A percentile compares a stretch with the other conserved stretches of the same genome.
Conservation (phyloP, 2,113 vertebrate genomes). For the Nycticorax nycticorax region DNA sequence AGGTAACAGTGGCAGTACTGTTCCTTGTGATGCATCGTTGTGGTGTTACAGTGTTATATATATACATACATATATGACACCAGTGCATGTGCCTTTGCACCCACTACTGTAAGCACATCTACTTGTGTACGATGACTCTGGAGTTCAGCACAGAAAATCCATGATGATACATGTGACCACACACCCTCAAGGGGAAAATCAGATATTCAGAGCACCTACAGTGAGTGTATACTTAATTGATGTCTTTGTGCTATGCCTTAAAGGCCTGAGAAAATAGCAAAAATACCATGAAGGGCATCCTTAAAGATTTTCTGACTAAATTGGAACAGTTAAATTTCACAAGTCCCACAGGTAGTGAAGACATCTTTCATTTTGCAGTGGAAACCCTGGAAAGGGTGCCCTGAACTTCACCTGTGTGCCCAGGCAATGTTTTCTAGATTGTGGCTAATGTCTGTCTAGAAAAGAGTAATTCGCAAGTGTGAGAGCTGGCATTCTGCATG, state of each 20-base stretch:
- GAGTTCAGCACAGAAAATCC: neutral
- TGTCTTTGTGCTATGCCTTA: neutral
- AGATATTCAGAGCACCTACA: neutral
- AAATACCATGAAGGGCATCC: neutral
- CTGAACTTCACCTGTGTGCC: neutral
- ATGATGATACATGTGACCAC: fast-evolving
- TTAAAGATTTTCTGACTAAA: neutral
- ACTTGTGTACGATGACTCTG: neutral
- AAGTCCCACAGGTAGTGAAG: fast-evolving
- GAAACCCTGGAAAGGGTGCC: neutral
- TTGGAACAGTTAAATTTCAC: neutral
- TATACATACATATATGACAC: neutral
- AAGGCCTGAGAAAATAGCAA: neutral
- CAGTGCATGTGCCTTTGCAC: neutral
- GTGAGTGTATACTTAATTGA: neutral
- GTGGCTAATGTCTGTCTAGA: neutral
- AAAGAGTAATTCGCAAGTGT: neutral
- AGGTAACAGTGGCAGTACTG: neutral
- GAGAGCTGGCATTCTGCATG: neutral
- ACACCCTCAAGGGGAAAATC: neutral
- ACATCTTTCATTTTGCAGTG: neutral
- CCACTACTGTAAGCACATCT: neutral
- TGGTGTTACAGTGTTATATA: too few relatives aligned
- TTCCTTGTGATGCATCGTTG: neutral
- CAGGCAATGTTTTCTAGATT: fast-evolving